Percentiles rank a stretch among this genome's conserved stretches.
These are phyloP conservation scores for Diachasmimorpha longicaudata DNA, from an alignment of 1,140 invertebrate genomes.

Conservation along the genomic window DNA sequence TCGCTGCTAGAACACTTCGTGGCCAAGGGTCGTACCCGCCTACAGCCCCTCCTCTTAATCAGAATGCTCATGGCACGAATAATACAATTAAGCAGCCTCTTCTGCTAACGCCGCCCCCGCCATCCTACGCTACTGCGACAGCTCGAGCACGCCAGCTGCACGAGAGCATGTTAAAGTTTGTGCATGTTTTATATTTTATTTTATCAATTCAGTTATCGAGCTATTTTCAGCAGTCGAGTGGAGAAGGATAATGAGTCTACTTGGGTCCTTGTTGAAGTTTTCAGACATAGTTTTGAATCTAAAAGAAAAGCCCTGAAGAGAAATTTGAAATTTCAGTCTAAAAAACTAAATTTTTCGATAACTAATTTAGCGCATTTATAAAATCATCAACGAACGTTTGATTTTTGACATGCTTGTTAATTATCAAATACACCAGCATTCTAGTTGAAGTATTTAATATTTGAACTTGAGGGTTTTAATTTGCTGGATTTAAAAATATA, in stretches of 20 bases:
- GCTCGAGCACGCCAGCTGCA: conserved; percentile 65
- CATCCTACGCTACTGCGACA: conserved; percentile 65
- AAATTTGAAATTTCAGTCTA: background rate
- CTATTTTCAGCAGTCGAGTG: too few relatives aligned
- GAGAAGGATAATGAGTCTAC: background rate
- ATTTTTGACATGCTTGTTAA: too few relatives aligned
- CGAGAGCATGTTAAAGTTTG: conserved; percentile 65
- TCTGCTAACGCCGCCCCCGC: conserved; percentile 63
- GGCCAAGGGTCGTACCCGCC: conserved; percentile 71
- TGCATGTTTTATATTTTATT: conserved; percentile 58
- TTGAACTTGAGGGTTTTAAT: too few relatives aligned
- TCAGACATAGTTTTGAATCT: background rate
- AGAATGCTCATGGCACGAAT: conserved; percentile 63
- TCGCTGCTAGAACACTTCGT: conserved; percentile 69
- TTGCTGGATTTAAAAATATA: too few relatives aligned
- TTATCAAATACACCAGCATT: too few relatives aligned
- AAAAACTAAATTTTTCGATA: background rate
- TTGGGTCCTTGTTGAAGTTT: background rate
- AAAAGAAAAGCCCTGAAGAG: background rate
- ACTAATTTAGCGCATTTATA: background rate
- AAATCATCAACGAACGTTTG: background rate
- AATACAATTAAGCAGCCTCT: conserved; percentile 65
- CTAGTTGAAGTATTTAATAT: too few relatives aligned
- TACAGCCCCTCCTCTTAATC: conserved; percentile 63
- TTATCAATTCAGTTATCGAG: conserved; percentile 34